Evolutionary conservation across 2,888 invertebrate species (phyloP).

Genomic region (Pristionchus fissidentatus): DNA sequence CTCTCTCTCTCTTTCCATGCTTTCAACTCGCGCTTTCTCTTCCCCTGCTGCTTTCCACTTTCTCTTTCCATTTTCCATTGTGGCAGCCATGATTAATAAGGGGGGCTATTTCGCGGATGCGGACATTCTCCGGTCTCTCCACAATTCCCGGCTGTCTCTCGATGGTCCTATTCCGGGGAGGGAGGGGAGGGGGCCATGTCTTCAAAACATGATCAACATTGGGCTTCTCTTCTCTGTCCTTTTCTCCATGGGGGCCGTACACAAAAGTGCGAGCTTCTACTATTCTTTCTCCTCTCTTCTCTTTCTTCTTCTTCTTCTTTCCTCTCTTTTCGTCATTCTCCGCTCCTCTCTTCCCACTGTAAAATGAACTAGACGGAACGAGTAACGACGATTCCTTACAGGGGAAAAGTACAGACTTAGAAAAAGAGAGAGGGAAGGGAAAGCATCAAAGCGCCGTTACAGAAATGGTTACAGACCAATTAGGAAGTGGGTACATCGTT

Average conservation of each 20-base stretch:
- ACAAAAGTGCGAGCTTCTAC: slow-evolving; percentile 24
- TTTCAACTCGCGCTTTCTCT: neutral
- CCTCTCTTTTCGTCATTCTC: no score
- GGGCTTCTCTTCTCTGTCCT: neutral
- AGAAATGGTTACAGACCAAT: no score
- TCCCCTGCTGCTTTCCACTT: slow-evolving; percentile 11
- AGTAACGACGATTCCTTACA: neutral
- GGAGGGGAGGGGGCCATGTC: no score
- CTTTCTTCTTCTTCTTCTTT: no score
- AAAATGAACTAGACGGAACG: neutral
- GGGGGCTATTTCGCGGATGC: neutral
- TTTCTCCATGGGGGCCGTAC: slow-evolving; percentile 10
- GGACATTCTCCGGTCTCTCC: no score
- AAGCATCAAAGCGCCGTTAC: neutral
- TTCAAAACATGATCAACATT: slow-evolving; percentile 28
- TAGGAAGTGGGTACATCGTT: no score
- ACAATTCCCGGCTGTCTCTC: neutral
- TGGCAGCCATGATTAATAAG: slow-evolving; percentile 18
- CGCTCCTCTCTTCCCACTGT: neutral
- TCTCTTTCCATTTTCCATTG: no score
- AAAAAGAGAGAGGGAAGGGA: neutral
- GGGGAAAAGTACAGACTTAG: slow-evolving; percentile 16
- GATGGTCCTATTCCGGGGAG: neutral
- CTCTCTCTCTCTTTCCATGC: neutral
- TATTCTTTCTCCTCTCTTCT: slow-evolving; percentile 6